These are phyloP conservation scores for Agapostemon virescens DNA, from an alignment of 2,888 invertebrate genomes.

Conservation along the genomic window DNA sequence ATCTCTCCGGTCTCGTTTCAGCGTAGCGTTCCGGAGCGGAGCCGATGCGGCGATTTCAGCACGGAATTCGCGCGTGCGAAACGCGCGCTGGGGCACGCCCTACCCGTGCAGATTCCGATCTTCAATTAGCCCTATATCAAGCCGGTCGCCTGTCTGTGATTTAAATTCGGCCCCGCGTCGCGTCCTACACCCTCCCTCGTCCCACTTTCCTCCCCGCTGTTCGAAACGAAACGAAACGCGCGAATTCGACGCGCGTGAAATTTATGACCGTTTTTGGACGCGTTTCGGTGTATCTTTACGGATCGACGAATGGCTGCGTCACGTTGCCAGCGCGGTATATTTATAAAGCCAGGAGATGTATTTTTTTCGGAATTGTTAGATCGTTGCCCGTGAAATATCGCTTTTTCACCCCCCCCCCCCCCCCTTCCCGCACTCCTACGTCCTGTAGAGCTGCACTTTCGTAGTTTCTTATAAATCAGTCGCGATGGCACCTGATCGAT, in stretches of 20 bases:
- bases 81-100: slow-evolving; percentile 14
- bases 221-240: slow-evolving; percentile 23
- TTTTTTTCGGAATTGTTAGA: slow-evolving; percentile 13
- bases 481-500: not conserved
- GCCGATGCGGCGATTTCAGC: slow-evolving; percentile 27
- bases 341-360: slow-evolving; percentile 6
- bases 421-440: rapidly evolving
- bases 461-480: slow-evolving; percentile 5
- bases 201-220: not conserved
- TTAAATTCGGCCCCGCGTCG: slow-evolving; percentile 32
- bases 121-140: slow-evolving; percentile 80
- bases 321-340: slow-evolving; percentile 13
- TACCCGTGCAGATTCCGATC: slow-evolving; percentile 75
- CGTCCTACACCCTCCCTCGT: not conserved
- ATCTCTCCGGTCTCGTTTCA: slow-evolving; percentile 5
- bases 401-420: not conserved
- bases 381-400: slow-evolving; percentile 8
- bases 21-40: not conserved
- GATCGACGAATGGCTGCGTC: slow-evolving; percentile 25
- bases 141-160: slow-evolving; percentile 41
- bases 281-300: slow-evolving; percentile 11
- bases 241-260: slow-evolving; percentile 46
- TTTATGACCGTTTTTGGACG: slow-evolving; percentile 39
- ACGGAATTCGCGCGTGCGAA: slow-evolving; percentile 26
- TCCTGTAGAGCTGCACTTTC: not conserved